phyloP scores from a whole-genome alignment of 2,113 vertebrate genomes.

The Fukomys damarensis region DNA sequence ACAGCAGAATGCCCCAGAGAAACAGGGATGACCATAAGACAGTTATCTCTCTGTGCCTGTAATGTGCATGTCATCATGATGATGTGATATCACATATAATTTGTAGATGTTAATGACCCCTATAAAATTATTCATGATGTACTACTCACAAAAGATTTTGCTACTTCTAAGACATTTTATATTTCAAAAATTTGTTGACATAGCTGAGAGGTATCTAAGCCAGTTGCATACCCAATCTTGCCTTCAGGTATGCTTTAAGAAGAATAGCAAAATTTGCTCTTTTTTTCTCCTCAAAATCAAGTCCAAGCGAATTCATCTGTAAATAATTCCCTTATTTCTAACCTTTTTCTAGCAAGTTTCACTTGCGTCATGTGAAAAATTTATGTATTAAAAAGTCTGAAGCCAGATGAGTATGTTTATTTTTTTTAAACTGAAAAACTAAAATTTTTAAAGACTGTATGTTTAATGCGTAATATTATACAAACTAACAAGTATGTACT shows the following conservation, averaged over 20 bases:
- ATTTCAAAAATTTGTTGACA: neutral
- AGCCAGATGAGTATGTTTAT: slow-evolving; percentile 2
- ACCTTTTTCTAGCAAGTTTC: neutral
- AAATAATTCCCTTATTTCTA: slow-evolving; percentile 23
- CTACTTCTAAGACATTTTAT: slow-evolving; percentile 10
- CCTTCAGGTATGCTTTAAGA: neutral
- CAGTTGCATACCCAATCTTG: neutral
- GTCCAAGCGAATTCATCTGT: slow-evolving; percentile 39
- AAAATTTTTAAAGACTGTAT: slow-evolving; percentile 76
- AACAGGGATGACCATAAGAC: neutral
- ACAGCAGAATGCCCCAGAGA: neutral
- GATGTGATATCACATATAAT: neutral
- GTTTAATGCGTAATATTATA: slow-evolving; percentile 78
- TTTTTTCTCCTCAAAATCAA: slow-evolving; percentile 3
- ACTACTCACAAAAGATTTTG: neutral
- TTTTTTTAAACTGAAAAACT: slow-evolving; percentile 75
- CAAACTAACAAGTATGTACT: slow-evolving; percentile 77
- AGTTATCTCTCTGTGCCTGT: neutral
- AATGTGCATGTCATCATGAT: neutral
- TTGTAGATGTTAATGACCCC: neutral
- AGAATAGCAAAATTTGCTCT: neutral
- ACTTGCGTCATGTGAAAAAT: neutral
- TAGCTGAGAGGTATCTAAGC: neutral
- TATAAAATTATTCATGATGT: slow-evolving; percentile 33
- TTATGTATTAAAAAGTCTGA: neutral